Percentiles rank a stretch among this genome's conserved stretches.
Evolutionary conservation across 37 sponge, comb jelly and placozoan genomes (phyloP).

Genomic region (Ianthella basta): DNA sequence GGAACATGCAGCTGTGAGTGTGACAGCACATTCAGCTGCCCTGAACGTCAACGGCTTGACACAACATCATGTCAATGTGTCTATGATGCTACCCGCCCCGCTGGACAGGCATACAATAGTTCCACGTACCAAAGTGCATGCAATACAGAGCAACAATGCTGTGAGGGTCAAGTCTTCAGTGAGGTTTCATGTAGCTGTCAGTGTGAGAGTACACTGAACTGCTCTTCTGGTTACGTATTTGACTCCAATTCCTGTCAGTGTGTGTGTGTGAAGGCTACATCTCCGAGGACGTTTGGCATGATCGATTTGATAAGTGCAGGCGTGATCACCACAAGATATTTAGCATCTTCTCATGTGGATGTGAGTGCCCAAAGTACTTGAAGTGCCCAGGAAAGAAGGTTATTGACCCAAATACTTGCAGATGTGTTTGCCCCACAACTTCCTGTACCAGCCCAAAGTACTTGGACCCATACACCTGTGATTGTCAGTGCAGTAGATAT

Average conservation of each 20-base stretch:
- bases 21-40: neutral
- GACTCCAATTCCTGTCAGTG: neutral
- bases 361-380: neutral
- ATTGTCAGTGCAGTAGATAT: too few species aligned
- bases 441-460: too few species aligned
- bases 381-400: neutral
- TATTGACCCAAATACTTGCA: neutral
- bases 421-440: neutral
- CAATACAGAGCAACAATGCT: neutral
- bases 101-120: neutral
- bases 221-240: neutral
- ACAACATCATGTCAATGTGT: neutral
- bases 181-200: neutral
- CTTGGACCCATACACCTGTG: too few species aligned
- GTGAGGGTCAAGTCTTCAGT: neutral
- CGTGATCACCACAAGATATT: neutral
- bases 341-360: conserved; percentile 2
- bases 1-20: neutral
- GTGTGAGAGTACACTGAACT: neutral
- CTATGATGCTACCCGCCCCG: neutral
- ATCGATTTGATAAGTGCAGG: neutral
- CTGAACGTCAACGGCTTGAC: neutral
- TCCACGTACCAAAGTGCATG: neutral
- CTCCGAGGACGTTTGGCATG: neutral
- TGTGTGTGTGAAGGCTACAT: neutral